Conservation (phyloP, 2,888 invertebrate genomes). For the Geotrupes spiniger region DNA sequence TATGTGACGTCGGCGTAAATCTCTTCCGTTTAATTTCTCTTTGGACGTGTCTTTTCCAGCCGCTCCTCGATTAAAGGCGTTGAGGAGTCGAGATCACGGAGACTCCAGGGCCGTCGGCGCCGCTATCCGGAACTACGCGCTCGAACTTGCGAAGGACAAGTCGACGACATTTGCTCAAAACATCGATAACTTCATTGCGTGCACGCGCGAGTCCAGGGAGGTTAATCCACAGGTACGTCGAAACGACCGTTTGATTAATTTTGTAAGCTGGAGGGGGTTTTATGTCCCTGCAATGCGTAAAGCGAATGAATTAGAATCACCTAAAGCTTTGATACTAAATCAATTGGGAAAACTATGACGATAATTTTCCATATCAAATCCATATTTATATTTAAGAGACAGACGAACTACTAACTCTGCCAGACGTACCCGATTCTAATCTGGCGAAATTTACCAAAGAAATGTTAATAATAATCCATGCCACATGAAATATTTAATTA, state of each 20-base stretch:
- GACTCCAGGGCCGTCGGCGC: slow-evolving; percentile 65
- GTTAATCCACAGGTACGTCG: slow-evolving; percentile 69
- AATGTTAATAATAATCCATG: too few relatives aligned
- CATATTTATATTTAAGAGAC: too few relatives aligned
- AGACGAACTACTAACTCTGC: neutral
- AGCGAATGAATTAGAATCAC: too few relatives aligned
- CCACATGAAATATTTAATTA: too few relatives aligned
- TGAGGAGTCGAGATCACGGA: slow-evolving; percentile 59
- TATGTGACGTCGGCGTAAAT: neutral
- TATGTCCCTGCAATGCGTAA: too few relatives aligned
- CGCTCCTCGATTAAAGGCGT: slow-evolving; percentile 71
- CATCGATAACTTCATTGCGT: slow-evolving; percentile 89
- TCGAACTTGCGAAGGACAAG: slow-evolving; percentile 78
- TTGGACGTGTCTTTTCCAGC: slow-evolving; percentile 54
- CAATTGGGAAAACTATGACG: too few relatives aligned
- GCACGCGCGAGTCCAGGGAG: slow-evolving; percentile 87
- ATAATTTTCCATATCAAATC: too few relatives aligned
- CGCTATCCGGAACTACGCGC: slow-evolving; percentile 72
- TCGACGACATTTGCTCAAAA: slow-evolving; percentile 89
- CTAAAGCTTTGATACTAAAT: too few relatives aligned
- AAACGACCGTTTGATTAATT: too few relatives aligned
- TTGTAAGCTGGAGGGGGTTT: too few relatives aligned
- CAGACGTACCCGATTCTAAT: too few relatives aligned
- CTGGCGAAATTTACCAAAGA: too few relatives aligned
- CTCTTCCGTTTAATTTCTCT: slow-evolving; percentile 9